Evolutionary conservation across 2,797 vertebrate species (phyloP).

Genomic region (Erethizon dorsatum): DNA sequence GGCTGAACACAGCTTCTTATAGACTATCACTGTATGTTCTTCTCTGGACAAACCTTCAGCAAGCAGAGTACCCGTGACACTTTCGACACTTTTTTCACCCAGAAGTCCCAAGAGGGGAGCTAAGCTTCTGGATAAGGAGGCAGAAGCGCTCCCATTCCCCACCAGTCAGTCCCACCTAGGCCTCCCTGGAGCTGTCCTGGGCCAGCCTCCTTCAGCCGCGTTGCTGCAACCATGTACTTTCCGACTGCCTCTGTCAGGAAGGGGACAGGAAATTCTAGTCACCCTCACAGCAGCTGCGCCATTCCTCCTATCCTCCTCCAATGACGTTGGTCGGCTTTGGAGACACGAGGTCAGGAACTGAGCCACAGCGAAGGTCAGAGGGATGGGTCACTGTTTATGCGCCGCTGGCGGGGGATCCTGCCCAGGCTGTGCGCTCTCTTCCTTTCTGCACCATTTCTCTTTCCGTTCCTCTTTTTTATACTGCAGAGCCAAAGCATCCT

Average conservation of each 20-base stretch:
- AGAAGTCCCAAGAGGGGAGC: not conserved
- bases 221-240: constrained; percentile 90
- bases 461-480: constrained; percentile 90
- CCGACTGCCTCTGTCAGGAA: constrained; percentile 93
- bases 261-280: constrained; percentile 98
- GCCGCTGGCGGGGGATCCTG: constrained; percentile 85
- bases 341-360: constrained; percentile 90
- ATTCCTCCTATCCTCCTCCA: constrained; percentile 90
- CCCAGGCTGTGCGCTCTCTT: constrained; percentile 89
- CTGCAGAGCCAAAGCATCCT: constrained; percentile 90
- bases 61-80: not conserved
- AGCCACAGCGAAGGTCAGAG: constrained; percentile 90
- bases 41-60: not conserved
- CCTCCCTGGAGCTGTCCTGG: constrained; percentile 41
- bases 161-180: not conserved
- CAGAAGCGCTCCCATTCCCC: not conserved
- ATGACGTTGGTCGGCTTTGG: constrained; percentile 91
- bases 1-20: not conserved
- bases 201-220: constrained; percentile 79
- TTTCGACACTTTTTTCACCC: not conserved
- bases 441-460: constrained; percentile 90
- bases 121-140: not conserved
- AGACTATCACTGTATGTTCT: not conserved
- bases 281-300: constrained; percentile 92
- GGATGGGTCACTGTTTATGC: constrained; percentile 91